Percentiles rank a stretch among this genome's conserved stretches.
phyloP scores from a whole-genome alignment of 2,113 vertebrate species.

The Calonectris borealis region DNA sequence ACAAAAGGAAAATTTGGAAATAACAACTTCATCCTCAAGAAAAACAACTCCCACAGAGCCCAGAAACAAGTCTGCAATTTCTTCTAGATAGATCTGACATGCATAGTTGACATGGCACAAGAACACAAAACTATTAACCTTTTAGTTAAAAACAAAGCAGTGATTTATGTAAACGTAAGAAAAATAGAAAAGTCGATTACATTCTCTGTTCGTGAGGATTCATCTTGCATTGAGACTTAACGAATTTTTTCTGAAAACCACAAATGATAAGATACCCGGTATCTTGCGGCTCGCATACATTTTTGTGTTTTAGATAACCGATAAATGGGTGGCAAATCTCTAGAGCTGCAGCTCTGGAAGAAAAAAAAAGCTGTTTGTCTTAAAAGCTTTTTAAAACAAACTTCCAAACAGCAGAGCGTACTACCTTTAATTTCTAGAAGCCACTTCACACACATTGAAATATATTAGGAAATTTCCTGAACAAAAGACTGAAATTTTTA shows the following conservation, averaged over 20 bases:
- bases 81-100: neutral
- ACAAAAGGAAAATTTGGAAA: neutral
- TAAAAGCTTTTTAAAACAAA: neutral
- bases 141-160: neutral
- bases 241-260: neutral
- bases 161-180: neutral
- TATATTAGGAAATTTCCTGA: neutral
- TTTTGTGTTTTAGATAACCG: neutral
- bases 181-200: neutral
- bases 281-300: rapidly evolving
- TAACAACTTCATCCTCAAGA: neutral
- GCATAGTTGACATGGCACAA: neutral
- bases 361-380: neutral
- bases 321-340: neutral
- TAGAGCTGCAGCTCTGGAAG: neutral
- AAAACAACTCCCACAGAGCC: neutral
- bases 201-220: neutral
- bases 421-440: neutral
- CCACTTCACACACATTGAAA: neutral
- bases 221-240: neutral
- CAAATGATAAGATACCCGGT: neutral
- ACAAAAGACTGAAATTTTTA: neutral
- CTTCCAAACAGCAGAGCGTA: neutral
- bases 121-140: neutral
- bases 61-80: neutral